These are phyloP conservation scores for Porites cylindrica DNA, from an alignment of 92 coral and sea anemone species.

Conservation along the genomic window DNA sequence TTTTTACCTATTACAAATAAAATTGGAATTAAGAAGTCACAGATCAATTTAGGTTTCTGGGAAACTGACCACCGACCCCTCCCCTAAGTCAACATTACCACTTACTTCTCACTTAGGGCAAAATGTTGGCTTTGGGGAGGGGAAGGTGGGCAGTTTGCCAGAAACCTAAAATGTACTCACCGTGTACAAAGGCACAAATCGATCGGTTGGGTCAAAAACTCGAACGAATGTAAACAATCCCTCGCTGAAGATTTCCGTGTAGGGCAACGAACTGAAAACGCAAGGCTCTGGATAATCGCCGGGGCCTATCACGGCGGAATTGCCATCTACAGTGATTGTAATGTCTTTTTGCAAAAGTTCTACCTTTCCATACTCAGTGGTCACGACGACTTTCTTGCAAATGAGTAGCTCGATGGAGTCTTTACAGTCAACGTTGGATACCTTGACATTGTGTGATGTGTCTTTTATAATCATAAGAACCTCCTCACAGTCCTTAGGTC, in stretches of 20 bases:
- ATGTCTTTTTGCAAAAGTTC: constrained; percentile 72
- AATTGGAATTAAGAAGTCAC: neutral
- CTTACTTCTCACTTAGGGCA: no score
- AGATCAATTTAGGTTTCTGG: no score
- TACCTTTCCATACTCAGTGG: constrained; percentile 53
- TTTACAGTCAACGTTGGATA: constrained; percentile 73
- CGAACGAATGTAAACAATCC: constrained; percentile 85
- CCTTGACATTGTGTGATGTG: constrained; percentile 42
- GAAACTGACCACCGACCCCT: no score
- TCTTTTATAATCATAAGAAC: constrained; percentile 59
- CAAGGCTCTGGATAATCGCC: constrained; percentile 85
- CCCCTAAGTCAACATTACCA: no score
- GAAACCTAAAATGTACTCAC: constrained; percentile 31
- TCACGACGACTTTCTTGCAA: constrained; percentile 85
- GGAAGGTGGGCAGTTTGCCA: no score
- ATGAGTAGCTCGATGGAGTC: constrained; percentile 85
- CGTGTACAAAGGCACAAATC: constrained; percentile 62
- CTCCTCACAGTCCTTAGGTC: constrained; percentile 16
- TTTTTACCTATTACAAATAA: neutral
- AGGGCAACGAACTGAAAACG: constrained; percentile 35
- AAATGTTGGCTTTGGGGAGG: no score
- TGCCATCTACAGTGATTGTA: constrained; percentile 12
- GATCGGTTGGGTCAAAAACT: constrained; percentile 56
- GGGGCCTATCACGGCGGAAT: neutral
- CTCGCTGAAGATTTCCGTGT: constrained; percentile 70